Percentiles rank a stretch among this genome's conserved stretches.
Evolutionary conservation across 1,140 invertebrate species (phyloP).

Genomic region (Akabosia matsudoensis): DNA sequence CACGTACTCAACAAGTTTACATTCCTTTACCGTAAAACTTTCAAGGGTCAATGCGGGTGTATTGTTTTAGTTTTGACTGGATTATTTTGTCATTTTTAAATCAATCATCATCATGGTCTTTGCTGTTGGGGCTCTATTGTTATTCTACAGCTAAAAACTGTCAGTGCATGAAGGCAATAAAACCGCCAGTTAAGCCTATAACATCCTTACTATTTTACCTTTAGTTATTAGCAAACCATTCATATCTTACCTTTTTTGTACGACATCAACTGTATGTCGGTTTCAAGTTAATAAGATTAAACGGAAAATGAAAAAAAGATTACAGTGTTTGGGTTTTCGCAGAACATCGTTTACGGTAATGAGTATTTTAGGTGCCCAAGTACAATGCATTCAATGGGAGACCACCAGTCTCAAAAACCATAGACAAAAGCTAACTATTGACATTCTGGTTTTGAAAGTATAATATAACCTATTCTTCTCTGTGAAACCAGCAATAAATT

Average conservation of each 20-base stretch:
- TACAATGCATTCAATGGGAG: not conserved
- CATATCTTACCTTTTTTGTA: not conserved
- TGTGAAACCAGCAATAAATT: no score
- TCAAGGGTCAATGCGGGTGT: no score
- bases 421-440: not conserved
- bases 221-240: not conserved
- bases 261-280: not conserved
- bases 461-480: not conserved
- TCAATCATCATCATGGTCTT: no score
- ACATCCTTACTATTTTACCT: not conserved
- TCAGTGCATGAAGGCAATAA: not conserved
- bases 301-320: not conserved
- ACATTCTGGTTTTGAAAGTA: not conserved
- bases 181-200: not conserved
- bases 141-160: no score
- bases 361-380: not conserved
- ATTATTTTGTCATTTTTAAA: no score
- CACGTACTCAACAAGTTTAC: no score
- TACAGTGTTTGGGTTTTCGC: not conserved
- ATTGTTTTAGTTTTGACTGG: no score
- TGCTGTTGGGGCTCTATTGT: no score
- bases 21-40: no score
- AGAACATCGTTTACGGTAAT: not conserved
- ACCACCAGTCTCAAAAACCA: constrained; percentile 1
- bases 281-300: not conserved